These are phyloP conservation scores for Acanthis flammea DNA, from an alignment of 2,797 vertebrate genomes.

Conservation along the genomic window DNA sequence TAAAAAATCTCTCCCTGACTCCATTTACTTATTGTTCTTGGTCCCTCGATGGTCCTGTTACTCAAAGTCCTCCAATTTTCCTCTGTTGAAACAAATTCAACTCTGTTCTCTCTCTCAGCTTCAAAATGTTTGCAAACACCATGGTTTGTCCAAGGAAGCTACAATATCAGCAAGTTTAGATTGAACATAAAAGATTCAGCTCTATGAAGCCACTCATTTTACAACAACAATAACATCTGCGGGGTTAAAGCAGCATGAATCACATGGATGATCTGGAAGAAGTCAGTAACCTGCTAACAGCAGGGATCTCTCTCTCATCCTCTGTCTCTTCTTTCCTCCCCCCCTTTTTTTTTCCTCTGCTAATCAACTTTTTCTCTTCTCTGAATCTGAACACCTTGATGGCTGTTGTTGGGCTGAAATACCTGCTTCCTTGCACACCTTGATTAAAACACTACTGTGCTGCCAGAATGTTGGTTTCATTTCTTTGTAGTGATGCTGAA, in stretches of 20 bases:
- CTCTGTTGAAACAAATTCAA: background rate
- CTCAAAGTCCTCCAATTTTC: background rate
- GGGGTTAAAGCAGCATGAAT: background rate
- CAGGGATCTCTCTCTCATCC: background rate
- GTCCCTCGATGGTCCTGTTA: background rate
- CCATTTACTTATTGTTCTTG: background rate
- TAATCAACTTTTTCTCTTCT: background rate
- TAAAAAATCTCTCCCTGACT: background rate
- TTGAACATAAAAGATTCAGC: background rate
- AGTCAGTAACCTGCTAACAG: background rate
- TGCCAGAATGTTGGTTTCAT: background rate
- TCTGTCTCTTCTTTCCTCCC: background rate
- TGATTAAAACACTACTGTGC: background rate
- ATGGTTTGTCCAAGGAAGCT: background rate
- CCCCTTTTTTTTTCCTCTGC: background rate
- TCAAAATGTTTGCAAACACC: background rate
- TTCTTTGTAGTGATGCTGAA: background rate
- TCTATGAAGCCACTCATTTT: background rate
- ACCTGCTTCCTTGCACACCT: background rate
- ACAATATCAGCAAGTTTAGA: background rate
- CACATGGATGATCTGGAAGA: background rate
- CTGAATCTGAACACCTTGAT: rapidly evolving
- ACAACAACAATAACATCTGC: background rate
- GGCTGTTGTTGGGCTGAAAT: background rate
- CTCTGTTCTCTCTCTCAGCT: background rate